Evolutionary conservation across 2,888 invertebrate species (phyloP).

Genomic region (Leucophora obtusa): DNA sequence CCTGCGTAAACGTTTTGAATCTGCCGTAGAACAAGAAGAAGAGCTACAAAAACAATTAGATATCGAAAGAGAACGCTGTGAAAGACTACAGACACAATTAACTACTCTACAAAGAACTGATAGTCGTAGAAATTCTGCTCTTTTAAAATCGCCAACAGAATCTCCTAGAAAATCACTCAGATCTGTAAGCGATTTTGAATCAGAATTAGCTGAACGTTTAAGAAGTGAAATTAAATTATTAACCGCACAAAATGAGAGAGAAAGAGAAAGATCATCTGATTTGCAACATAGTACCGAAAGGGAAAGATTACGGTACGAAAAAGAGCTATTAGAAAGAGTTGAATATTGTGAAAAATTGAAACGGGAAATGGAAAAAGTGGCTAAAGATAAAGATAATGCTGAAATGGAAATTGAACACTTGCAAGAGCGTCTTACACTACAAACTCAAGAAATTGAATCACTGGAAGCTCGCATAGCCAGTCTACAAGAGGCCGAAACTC

Average conservation of each 20-base stretch:
- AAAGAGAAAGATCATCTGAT: conserved; percentile 79
- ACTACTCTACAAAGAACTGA: conserved; percentile 76
- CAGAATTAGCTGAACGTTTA: conserved; percentile 79
- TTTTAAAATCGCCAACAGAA: conserved; percentile 76
- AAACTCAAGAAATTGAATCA: conserved; percentile 79
- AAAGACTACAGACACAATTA: conserved; percentile 79
- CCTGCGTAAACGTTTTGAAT: conserved; percentile 83
- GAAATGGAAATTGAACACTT: conserved; percentile 76
- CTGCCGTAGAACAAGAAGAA: conserved; percentile 83
- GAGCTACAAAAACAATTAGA: conserved; percentile 82
- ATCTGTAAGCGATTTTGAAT: conserved; percentile 75
- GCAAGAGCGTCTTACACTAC: conserved; percentile 75
- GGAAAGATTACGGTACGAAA: conserved; percentile 77
- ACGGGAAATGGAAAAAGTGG: conserved; percentile 77
- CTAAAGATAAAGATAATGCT: conserved; percentile 74
- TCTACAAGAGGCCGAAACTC: conserved; percentile 77
- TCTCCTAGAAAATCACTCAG: conserved; percentile 76
- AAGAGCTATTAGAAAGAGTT: conserved; percentile 76
- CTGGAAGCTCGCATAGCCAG: conserved; percentile 79
- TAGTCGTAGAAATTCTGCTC: conserved; percentile 73
- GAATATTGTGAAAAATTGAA: conserved; percentile 78
- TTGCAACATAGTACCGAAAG: conserved; percentile 79
- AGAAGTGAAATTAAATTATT: conserved; percentile 80
- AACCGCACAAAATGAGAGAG: conserved; percentile 80
- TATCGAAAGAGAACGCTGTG: conserved; percentile 80